Base-by-base conservation (phyloP, 2,113 vertebrate species). In the Grallaria varia region DNA sequence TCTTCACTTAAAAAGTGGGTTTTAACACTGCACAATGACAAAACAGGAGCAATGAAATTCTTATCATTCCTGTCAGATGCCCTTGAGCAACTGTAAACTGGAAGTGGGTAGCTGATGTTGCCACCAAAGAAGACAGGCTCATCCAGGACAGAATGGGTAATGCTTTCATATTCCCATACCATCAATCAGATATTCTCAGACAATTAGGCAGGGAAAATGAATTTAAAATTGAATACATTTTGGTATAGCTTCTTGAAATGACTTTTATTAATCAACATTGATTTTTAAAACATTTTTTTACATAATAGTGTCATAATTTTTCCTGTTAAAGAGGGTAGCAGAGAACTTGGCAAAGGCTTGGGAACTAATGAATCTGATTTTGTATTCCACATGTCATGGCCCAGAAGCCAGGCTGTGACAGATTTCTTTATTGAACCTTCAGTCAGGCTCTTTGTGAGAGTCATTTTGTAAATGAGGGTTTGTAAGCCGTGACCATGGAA, bases 261-360 rank as follows among this genome's bases (percentile, higher is more conserved):
- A 75, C 90, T 96, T 97, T 96, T 96, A 96, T 97, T 96, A 96
- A 96, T 97, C 93, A 97, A 93, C 82, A 96, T 30, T 85, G 91
- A 82, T 95, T 93, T 96, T 92, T 63, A 56, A 75, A 92, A 49
- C 63, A 87, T 59, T 94, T 96, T 96, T 92, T 95, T 89, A 76
- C 37, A 35, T 78, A 93, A 90, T 75, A 67, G 49, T 79, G 72
- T 83, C 42, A 50, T 96, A 86, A 52, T 77, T 93, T 97, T 83
- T 91, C 33, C 52, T 94, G 74, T 62, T 90, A 87, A 94, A 93
- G 28, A 60, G 56, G 86, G 72, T 52, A 91, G 59, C 49, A 52
- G 33, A 39, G 44, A 87, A 94, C 47, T 63, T 71, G 53, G 35
- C 22, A 78, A 69, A 77, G 56, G 6, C 62, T 95, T 71, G 52